phyloP scores from a whole-genome alignment of 2,888 invertebrate species.

The Melangyna quadrimaculata region DNA sequence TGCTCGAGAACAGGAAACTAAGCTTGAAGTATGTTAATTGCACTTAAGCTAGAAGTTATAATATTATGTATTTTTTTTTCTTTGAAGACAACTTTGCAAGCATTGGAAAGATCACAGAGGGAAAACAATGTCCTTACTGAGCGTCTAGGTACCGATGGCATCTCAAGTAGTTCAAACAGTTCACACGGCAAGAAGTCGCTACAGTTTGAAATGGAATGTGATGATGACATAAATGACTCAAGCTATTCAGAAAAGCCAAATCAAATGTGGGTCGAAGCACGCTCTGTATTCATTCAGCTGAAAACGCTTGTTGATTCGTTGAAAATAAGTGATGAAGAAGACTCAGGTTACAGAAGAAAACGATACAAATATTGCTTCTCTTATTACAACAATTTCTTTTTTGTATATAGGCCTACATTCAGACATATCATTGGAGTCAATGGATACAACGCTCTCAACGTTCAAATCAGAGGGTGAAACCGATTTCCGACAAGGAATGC shows the following conservation, averaged over 20 bases:
- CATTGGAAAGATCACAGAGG: constrained; percentile 87
- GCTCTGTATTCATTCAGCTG: constrained; percentile 88
- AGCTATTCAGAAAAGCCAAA: constrained; percentile 81
- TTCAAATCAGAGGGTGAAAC: constrained; percentile 79
- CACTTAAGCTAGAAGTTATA: not conserved
- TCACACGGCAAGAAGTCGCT: constrained; percentile 84
- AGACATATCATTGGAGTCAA: constrained; percentile 85
- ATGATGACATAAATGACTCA: constrained; percentile 84
- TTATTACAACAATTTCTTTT: not conserved
- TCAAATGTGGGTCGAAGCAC: constrained; percentile 85
- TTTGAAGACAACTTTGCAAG: constrained; percentile 84
- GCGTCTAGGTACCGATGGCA: constrained; percentile 84
- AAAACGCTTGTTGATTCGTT: constrained; percentile 88
- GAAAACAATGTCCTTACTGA: constrained; percentile 88
- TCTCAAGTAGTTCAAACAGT: constrained; percentile 74
- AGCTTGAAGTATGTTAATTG: constrained; percentile 77
- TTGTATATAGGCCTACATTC: constrained; percentile 85
- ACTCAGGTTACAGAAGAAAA: constrained; percentile 82
- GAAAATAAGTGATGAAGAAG: constrained; percentile 89
- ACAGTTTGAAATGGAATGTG: constrained; percentile 94
- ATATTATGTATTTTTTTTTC: not conserved
- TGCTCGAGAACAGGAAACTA: constrained; percentile 88
- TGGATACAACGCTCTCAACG: constrained; percentile 82
- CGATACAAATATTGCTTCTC: not conserved
- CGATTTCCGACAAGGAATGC: constrained; percentile 84